Evolutionary conservation across 2,113 vertebrate genomes (phyloP), one percentile per base, ranked within the genome.

Genomic region (Zosterops hypoxanthus): DNA sequence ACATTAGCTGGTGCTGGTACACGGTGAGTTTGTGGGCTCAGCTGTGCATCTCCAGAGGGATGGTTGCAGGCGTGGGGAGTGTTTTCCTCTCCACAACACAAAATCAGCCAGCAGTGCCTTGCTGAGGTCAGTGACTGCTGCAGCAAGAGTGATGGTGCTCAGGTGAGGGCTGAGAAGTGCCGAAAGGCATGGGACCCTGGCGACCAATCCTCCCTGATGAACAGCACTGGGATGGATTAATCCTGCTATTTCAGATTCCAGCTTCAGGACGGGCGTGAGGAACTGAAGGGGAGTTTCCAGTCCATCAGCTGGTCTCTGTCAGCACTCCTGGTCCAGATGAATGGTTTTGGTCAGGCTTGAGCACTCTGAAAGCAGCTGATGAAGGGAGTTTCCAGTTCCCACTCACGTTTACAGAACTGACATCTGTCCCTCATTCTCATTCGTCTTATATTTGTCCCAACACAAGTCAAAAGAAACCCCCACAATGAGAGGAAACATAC

Each of bases 401-500:
- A 23, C 22, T 22, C 56, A 25, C 64, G 50, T 42, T 61, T 82
- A 49, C 10, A 61, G 76, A 75, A 68, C 31, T 69, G 78, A 88
- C 60, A 86, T 92, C 79, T 81, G 85, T 64, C 85, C 88, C 21
- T 78, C 39, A 34, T 66, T 93, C 84, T 85, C 55, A 42, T 80
- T 65, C 0, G 0, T 50, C 75, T 68, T 81, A 1, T 57, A 78
- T 57, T 76, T 79, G 66, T 86, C 75, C 39, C 57, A 89, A 56
- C 31, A 68, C 12, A 75, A 86, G 61, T 63, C 44, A 63, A 66
- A 93, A 82, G 55, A 92, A 92, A 65, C 29, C 36, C 59, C 59
- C n/a, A 70, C 80, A 93, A 86, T 41, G 92, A 93, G 75, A 89
- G 90, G 83, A 96, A 95, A 71, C 64, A 70, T 42, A 53, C 16